These are phyloP conservation scores for Semotilus atromaculatus DNA, from an alignment of 2,797 vertebrate species.

Conservation along the genomic window DNA sequence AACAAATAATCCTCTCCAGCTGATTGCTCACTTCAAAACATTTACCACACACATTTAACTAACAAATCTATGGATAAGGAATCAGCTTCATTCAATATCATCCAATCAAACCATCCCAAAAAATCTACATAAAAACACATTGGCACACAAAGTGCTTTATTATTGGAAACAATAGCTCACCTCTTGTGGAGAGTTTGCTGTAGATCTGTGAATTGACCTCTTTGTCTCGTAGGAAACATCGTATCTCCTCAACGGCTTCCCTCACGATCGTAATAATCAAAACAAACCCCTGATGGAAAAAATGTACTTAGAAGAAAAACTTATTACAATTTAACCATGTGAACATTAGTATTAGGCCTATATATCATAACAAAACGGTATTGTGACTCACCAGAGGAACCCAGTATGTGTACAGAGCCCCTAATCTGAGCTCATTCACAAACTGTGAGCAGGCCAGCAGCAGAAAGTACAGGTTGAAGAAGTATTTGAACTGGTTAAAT, in stretches of 20 bases:
- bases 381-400: slow-evolving; percentile 90
- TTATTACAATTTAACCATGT: background rate
- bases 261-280: slow-evolving; percentile 90
- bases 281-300: slow-evolving; percentile 87
- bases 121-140: background rate
- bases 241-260: slow-evolving; percentile 95
- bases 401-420: slow-evolving; percentile 97
- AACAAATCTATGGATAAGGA: background rate
- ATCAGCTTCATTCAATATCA: background rate
- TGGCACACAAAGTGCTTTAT: background rate
- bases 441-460: slow-evolving; percentile 97
- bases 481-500: slow-evolving; percentile 98
- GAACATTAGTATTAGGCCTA: background rate
- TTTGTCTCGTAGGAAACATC: slow-evolving; percentile 94
- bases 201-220: slow-evolving; percentile 99
- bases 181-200: slow-evolving; percentile 95
- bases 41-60: background rate
- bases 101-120: background rate
- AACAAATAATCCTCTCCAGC: background rate
- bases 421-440: slow-evolving; percentile 91
- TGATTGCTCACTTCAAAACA: background rate
- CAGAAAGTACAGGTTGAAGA: slow-evolving; percentile 98
- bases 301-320: background rate
- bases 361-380: background rate
- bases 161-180: slow-evolving; percentile 72